Base-by-base conservation (phyloP, 2,797 vertebrate genomes). In the Lerista edwardsae region DNA sequence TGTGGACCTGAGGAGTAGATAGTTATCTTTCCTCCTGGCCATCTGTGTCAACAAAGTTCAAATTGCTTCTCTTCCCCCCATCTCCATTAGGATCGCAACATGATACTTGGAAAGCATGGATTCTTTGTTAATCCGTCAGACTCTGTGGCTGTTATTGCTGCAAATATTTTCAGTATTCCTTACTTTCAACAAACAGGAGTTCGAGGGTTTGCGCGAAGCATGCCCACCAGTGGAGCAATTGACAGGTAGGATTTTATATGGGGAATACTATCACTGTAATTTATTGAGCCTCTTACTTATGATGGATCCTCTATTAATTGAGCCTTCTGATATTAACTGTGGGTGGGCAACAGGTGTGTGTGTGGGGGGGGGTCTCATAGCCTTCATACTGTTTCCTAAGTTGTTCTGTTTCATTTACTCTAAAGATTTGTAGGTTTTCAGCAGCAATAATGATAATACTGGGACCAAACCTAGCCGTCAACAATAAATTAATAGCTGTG, bases 71-170 rank as follows among this genome's bases (percentile, higher is more conserved):
- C n/a, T 64, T 76, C 91, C 29, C 75, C 4, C 76, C n/a, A 86
- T 84, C 67, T 93, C 79, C 75, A 44, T 29, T 93, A 99, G 99
- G 98, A 99, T 89, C 96, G 99, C 41, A 99, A 99, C 96, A 99
- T 99, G 98, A 98, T 99, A 91, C 96, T 99, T 67, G 99, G 99
- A 82, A 99, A 99, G 91, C 97, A 98, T 0, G 98, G 98, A 69
- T 99, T 99, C 95, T 99, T 99, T 2, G 98, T 99, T 65, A 99
- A 99, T 94, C 98, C 99, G 6, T 99, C 98, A 0, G 99, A 99
- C 95, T 99, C 98, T 0, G 98, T 99, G 25, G 99, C 98, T 0
- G 98, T 98, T 91, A 99, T 99, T 0, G 98, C 97, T 27, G 99
- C 98, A 94, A 99, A 99, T 93, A 98, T 99, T 84, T 96, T 96